Evolutionary conservation across 2,888 invertebrate genomes (phyloP).

Genomic region (Phortica magna): DNA sequence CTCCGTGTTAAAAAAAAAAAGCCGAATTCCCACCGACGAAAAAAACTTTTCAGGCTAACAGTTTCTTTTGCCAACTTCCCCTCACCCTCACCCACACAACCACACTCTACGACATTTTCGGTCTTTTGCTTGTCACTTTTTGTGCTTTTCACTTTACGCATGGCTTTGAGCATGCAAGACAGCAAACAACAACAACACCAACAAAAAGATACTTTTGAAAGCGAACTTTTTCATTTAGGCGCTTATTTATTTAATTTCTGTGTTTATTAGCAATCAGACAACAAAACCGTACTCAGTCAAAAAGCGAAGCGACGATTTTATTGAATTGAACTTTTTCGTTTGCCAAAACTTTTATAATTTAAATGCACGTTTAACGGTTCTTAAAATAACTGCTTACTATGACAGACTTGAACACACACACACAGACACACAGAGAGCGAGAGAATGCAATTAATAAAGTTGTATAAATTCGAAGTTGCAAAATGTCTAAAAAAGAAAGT

Average conservation of each 20-base stretch:
- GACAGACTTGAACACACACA: no score
- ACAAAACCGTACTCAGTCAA: slow-evolving; percentile 4
- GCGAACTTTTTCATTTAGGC: neutral
- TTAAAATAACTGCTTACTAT: no score
- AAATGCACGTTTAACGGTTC: no score
- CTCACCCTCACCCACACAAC: no score
- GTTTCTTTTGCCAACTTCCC: neutral
- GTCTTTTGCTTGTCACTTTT: neutral
- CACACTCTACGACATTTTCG: no score
- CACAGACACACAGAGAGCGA: no score
- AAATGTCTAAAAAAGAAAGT: no score
- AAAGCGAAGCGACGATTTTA: slow-evolving; percentile 4
- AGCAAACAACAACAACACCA: neutral
- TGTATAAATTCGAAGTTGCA: no score
- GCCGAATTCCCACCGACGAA: neutral
- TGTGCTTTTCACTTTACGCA: neutral
- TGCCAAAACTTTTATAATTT: no score
- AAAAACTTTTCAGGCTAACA: neutral
- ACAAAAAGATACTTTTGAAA: neutral
- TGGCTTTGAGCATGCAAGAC: neutral
- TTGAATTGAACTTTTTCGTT: neutral
- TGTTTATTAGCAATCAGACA: slow-evolving; percentile 27
- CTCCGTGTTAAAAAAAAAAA: neutral
- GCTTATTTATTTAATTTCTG: slow-evolving; percentile 26
- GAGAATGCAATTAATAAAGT: no score